Conservation (phyloP, 2,888 invertebrate species). For the Ptychoptera contaminata region DNA sequence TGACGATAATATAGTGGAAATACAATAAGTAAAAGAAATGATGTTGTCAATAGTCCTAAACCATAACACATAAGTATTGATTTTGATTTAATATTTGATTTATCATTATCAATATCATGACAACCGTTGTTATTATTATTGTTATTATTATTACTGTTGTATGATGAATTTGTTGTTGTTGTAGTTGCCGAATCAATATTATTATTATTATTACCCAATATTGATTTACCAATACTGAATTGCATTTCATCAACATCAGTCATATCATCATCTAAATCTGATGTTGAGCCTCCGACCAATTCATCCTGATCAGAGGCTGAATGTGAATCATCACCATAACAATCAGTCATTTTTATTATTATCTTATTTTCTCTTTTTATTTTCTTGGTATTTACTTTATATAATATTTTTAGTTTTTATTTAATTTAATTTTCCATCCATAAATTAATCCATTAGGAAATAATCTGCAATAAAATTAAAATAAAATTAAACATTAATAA, state of each 20-base stretch:
- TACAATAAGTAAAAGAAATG: slow-evolving; percentile 33
- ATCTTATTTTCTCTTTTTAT: too few relatives aligned
- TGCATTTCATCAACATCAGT: slow-evolving; percentile 12
- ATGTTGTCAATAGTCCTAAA: slow-evolving; percentile 29
- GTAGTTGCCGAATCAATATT: slow-evolving; percentile 8
- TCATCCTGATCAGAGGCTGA: slow-evolving; percentile 16
- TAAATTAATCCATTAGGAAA: too few relatives aligned
- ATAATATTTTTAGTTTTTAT: too few relatives aligned
- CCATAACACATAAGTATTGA: slow-evolving; percentile 33
- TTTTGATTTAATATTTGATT: slow-evolving; percentile 16
- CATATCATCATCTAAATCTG: slow-evolving; percentile 13
- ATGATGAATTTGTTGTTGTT: slow-evolving; percentile 11
- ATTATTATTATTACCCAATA: slow-evolving; percentile 10
- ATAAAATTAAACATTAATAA: too few relatives aligned
- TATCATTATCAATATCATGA: background rate
- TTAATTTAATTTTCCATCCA: too few relatives aligned
- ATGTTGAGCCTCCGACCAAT: slow-evolving; percentile 15
- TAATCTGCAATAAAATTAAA: too few relatives aligned
- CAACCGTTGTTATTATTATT: background rate
- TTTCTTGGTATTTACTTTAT: too few relatives aligned
- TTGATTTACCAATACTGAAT: slow-evolving; percentile 12
- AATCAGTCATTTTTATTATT: too few relatives aligned
- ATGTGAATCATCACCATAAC: background rate
- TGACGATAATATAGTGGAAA: slow-evolving; percentile 33
- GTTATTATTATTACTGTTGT: background rate